A percentile compares a stretch with the other conserved stretches of the same genome.
Evolutionary conservation across 1,140 invertebrate genomes (phyloP).

Genomic region (Heliothis subflexa): DNA sequence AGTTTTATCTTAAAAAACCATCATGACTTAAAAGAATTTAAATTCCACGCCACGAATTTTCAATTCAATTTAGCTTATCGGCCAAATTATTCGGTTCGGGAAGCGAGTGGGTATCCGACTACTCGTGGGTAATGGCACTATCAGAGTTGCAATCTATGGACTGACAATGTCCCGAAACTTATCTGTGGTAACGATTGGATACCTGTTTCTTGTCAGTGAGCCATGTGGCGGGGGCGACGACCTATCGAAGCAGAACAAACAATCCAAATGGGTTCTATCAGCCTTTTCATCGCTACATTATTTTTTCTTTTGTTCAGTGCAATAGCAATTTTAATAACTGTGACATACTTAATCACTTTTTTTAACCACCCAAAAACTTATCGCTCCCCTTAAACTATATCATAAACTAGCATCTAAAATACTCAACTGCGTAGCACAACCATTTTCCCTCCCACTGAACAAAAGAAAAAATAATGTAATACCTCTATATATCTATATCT

Average conservation of each 20-base stretch:
- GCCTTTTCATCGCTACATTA: constrained; percentile 45
- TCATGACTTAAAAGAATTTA: no score
- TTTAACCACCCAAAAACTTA: no score
- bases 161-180: constrained; percentile 16
- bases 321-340: no score
- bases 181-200: constrained; percentile 26
- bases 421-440: no score
- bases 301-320: constrained; percentile 6
- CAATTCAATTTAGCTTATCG: no score
- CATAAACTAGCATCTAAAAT: no score
- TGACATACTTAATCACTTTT: no score
- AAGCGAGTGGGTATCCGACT: background rate
- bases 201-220: constrained; percentile 30
- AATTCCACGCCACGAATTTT: no score
- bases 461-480: constrained; percentile 23
- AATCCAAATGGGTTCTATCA: background rate
- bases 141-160: constrained; percentile 6
- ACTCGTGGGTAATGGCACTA: constrained; percentile 10
- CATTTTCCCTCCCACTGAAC: no score
- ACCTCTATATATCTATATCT: no score
- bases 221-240: constrained; percentile 50
- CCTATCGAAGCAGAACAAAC: constrained; percentile 54
- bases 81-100: background rate
- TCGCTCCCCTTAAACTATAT: no score
- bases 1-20: no score